These are phyloP conservation scores for Lithobates pipiens DNA, from an alignment of 2,797 vertebrate genomes.

Conservation along the genomic window DNA sequence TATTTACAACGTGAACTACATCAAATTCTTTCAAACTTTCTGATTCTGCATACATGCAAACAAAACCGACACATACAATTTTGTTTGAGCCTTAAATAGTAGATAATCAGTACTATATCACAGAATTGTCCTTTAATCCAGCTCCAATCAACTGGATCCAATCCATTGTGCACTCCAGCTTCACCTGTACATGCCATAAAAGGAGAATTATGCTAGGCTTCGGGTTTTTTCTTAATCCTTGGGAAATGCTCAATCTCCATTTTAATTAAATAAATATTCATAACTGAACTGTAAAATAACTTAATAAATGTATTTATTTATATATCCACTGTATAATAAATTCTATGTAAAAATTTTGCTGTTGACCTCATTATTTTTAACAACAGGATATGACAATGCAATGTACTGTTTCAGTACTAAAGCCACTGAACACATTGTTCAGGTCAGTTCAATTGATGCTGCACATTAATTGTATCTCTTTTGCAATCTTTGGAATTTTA, in stretches of 20 bases:
- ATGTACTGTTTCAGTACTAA: constrained; percentile 37
- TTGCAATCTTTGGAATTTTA: constrained; percentile 49
- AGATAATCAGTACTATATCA: too few species aligned
- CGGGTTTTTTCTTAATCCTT: background rate
- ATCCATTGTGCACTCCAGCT: too few species aligned
- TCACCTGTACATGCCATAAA: too few species aligned
- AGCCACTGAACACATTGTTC: constrained; percentile 45
- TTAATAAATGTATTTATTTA: background rate
- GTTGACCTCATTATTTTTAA: constrained; percentile 46
- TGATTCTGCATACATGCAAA: too few species aligned
- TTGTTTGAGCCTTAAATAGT: too few species aligned
- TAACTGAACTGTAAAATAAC: constrained; percentile 13
- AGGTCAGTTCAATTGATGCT: constrained; percentile 36
- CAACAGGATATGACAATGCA: constrained; percentile 44
- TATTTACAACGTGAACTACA: too few species aligned
- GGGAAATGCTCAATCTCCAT: background rate
- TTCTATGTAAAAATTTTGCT: constrained; percentile 30
- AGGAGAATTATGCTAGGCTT: background rate
- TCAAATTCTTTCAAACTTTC: too few species aligned
- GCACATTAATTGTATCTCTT: constrained; percentile 50
- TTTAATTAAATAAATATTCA: constrained; percentile 12
- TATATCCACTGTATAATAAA: constrained; percentile 12
- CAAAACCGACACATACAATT: too few species aligned
- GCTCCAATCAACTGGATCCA: too few species aligned
- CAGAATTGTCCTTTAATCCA: too few species aligned